Evolutionary conservation across 2,797 vertebrate species (phyloP), one percentile per base, ranked within the genome.

Genomic region (Coluber constrictor): DNA sequence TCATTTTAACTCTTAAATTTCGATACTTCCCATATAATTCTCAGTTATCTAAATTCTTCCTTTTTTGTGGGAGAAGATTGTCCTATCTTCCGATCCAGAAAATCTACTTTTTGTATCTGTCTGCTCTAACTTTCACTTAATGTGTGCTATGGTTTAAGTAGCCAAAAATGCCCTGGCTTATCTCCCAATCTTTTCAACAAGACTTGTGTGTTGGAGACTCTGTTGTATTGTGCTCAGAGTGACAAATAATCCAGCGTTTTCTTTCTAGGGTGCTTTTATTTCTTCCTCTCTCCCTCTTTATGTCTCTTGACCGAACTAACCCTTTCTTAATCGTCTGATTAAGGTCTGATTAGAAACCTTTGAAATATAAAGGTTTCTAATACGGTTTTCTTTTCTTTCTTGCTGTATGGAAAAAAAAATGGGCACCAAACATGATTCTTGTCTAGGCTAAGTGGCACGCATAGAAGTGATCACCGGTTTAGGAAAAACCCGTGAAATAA

Each of bases 321-420:
- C 32, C 12, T 51, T 51, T 60, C 59, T 63, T 43, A 51, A 10
- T 27, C 47, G 10, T 4, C 25, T 89, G n/a, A n/a, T n/a, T n/a
- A n/a, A n/a, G n/a, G n/a, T n/a, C n/a, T n/a, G n/a, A n/a, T n/a
- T n/a, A n/a, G n/a, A n/a, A n/a, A n/a, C n/a, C n/a, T n/a, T n/a
- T n/a, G n/a, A n/a, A n/a, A n/a, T n/a, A n/a, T n/a, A 61, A 43
- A 51, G 61, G 47, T n/a, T 47, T 63, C 27, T 29, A 29, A 54
- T 10, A 54, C 16, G 0, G 1, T 54, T 86, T 29, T 27, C 25
- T 86, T 54, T 86, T 5, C 51, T 51, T 54, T n/a, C 63, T 13
- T 10, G 2, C 2, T 0, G 0, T 15, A 27, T 47, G 3, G 3
- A 37, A 12, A 27, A 47, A 29, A n/a, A 13, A 54, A 16, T 1